Percentiles rank a stretch among this genome's conserved stretches.
Evolutionary conservation across 2,113 vertebrate species (phyloP).

Genomic region (Perca fluviatilis): DNA sequence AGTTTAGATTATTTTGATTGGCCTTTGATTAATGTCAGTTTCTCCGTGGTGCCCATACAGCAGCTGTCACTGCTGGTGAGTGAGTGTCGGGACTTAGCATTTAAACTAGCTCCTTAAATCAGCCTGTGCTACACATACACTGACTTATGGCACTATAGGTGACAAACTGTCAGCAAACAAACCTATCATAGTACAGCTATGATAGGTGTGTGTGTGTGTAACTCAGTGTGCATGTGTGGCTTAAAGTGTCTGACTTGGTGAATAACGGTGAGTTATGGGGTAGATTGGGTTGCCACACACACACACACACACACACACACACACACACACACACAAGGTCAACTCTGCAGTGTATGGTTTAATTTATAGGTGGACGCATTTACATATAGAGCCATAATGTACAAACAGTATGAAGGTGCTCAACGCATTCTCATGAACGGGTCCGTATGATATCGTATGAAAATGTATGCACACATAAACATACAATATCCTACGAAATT

Average conservation of each 20-base stretch:
- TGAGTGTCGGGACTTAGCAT: conserved; percentile 71
- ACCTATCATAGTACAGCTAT: conserved; percentile 22
- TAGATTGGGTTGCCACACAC: not conserved
- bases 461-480: too few relatives aligned
- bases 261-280: conserved; percentile 39
- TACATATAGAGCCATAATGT: conserved; percentile 2
- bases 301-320: conserved; percentile 11
- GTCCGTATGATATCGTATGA: too few relatives aligned
- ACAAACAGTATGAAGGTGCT: too few relatives aligned
- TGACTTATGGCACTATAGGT: conserved; percentile 67
- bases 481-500: too few relatives aligned
- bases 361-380: conserved; percentile 30
- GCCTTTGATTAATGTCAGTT: conserved; percentile 51
- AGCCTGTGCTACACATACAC: conserved; percentile 55
- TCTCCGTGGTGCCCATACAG: conserved; percentile 17
- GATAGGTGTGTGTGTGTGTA: conserved; percentile 42
- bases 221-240: conserved; percentile 39
- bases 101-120: conserved; percentile 75
- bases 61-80: conserved; percentile 56
- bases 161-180: conserved; percentile 45
- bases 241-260: conserved; percentile 28
- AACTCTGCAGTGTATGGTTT: not conserved
- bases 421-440: too few relatives aligned
- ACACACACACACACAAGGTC: conserved; percentile 40
- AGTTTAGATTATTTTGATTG: conserved; percentile 54